A percentile compares a stretch with the other conserved stretches of the same genome.
phyloP scores from a whole-genome alignment of 2,113 vertebrate genomes.

The Pleuronectes platessa region DNA sequence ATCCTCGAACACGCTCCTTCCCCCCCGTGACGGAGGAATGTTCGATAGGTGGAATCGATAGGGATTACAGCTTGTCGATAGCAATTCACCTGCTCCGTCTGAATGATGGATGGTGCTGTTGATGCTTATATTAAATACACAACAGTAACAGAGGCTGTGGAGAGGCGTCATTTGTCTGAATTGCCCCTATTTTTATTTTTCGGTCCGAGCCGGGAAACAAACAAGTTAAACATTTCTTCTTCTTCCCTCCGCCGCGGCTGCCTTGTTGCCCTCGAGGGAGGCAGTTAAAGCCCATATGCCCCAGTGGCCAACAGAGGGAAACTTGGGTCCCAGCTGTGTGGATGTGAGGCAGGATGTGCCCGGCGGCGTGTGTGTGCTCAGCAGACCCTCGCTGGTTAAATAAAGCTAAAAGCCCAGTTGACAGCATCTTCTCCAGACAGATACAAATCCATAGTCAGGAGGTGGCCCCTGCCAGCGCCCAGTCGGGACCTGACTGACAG shows the following conservation, averaged over 20 bases:
- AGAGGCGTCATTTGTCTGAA: background rate
- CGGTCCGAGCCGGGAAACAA: background rate
- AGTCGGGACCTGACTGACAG: conserved; percentile 54
- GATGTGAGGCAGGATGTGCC: conserved; percentile 28
- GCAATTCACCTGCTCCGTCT: conserved; percentile 28
- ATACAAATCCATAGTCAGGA: conserved; percentile 67
- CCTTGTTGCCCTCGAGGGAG: conserved; percentile 46
- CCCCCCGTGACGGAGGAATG: conserved; percentile 24
- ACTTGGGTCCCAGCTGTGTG: conserved; percentile 47
- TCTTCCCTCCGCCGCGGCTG: conserved; percentile 3
- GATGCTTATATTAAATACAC: background rate
- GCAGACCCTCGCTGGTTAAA: conserved; percentile 54
- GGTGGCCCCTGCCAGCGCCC: conserved; percentile 10
- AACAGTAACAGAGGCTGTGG: background rate
- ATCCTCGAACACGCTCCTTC: conserved; percentile 44
- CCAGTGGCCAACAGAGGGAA: conserved; percentile 33
- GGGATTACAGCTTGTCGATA: conserved; percentile 46
- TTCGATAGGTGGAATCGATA: conserved; percentile 56
- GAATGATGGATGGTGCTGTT: conserved; percentile 8
- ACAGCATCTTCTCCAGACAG: conserved; percentile 56
- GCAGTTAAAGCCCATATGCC: conserved; percentile 47
- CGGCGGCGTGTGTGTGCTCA: background rate
- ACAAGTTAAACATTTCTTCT: conserved; percentile 7
- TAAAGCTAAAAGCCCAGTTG: conserved; percentile 62
- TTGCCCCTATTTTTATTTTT: background rate